These are phyloP conservation scores for Bibio marci DNA, from an alignment of 2,888 invertebrate genomes.

Conservation along the genomic window DNA sequence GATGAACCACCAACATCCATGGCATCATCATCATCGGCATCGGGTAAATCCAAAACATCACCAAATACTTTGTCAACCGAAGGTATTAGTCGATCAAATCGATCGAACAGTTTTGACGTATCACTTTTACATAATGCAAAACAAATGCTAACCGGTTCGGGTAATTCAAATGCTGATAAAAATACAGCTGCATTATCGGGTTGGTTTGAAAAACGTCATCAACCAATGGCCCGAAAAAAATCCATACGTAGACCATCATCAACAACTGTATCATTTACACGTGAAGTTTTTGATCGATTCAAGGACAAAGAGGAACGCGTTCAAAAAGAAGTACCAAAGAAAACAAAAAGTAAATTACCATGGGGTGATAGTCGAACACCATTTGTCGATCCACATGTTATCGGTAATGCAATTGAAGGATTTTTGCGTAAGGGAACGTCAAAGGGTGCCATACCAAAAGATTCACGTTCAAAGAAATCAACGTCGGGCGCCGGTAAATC, in stretches of 20 bases:
- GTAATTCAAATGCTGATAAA: slow-evolving; percentile 29
- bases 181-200: slow-evolving; percentile 36
- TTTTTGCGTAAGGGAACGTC: slow-evolving; percentile 43
- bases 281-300: slow-evolving; percentile 40
- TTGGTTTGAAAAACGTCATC: slow-evolving; percentile 65
- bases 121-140: slow-evolving; percentile 44
- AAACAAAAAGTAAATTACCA: slow-evolving; percentile 16
- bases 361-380: slow-evolving; percentile 48
- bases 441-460: slow-evolving; percentile 30
- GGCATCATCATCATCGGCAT: slow-evolving; percentile 6
- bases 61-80: slow-evolving; percentile 11
- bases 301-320: slow-evolving; percentile 30
- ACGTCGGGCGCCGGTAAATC: slow-evolving; percentile 9
- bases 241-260: slow-evolving; percentile 30
- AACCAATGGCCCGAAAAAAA: slow-evolving; percentile 51
- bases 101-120: slow-evolving; percentile 73
- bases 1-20: slow-evolving; percentile 29
- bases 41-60: slow-evolving; percentile 13
- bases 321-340: slow-evolving; percentile 25
- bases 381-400: slow-evolving; percentile 59
- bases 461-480: slow-evolving; percentile 20
- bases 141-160: slow-evolving; percentile 27
- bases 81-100: slow-evolving; percentile 35
- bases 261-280: slow-evolving; percentile 39
- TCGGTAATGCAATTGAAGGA: slow-evolving; percentile 72